phyloP scores from a whole-genome alignment of 2,113 vertebrate genomes.

The Corynorhinus townsendii region DNA sequence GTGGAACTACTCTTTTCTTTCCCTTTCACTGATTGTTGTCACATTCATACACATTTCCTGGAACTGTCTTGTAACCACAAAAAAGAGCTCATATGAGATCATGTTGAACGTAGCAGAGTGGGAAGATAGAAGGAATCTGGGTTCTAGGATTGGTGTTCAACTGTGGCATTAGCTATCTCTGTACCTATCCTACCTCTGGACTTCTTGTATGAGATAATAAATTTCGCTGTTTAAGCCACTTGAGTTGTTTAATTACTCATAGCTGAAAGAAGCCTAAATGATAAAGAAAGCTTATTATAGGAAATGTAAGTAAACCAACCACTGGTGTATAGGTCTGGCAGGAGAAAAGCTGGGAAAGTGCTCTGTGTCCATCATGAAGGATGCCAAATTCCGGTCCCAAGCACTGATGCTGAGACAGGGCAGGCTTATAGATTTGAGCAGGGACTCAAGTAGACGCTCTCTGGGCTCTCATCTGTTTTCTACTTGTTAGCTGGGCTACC shows the following conservation, averaged over 20 bases:
- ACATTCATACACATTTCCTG: background rate
- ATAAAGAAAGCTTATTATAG: background rate
- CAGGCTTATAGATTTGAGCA: background rate
- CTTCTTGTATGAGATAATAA: background rate
- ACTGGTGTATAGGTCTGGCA: background rate
- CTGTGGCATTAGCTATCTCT: background rate
- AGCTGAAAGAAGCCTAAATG: background rate
- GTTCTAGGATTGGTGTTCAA: background rate
- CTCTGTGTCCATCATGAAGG: background rate
- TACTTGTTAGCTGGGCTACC: background rate
- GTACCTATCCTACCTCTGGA: background rate
- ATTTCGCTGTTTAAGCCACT: background rate
- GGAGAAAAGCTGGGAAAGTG: background rate
- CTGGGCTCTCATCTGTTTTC: background rate
- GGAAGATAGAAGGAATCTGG: background rate
- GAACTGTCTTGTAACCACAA: background rate
- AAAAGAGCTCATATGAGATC: background rate
- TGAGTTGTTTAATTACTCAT: background rate
- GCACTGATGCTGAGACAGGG: background rate
- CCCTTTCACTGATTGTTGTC: background rate
- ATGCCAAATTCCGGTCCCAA: background rate
- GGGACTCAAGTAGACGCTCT: background rate
- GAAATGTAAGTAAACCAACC: background rate
- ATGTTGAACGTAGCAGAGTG: background rate
- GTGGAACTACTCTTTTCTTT: background rate